These are phyloP conservation scores for Bambusicola thoracicus DNA, from an alignment of 2,113 vertebrate species.

Conservation along the genomic window DNA sequence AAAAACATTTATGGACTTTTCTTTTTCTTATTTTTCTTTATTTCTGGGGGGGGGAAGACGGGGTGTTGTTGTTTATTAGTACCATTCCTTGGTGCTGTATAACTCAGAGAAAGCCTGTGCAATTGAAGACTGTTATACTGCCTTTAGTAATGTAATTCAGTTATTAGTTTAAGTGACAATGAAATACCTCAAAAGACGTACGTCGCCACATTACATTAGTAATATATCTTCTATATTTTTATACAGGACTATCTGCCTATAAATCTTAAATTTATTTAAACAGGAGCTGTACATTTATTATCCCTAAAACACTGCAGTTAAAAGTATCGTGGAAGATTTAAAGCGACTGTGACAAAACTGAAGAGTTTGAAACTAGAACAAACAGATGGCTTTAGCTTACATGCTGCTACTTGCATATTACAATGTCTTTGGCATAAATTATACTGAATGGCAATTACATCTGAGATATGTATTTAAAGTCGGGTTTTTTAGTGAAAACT, in stretches of 20 bases:
- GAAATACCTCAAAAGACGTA: conserved; percentile 49
- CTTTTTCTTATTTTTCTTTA: not conserved
- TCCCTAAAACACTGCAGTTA: not conserved
- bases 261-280: conserved; percentile 53
- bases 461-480: not conserved
- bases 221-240: conserved; percentile 46
- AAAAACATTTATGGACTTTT: not conserved
- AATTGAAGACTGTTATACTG: not conserved
- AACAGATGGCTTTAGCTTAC: conserved; percentile 19
- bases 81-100: not conserved
- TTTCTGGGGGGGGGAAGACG: too few relatives aligned
- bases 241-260: conserved; percentile 1
- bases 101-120: conserved; percentile 29
- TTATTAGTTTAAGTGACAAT: conserved; percentile 64
- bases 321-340: conserved; percentile 11
- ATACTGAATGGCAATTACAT: not conserved
- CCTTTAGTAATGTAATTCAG: conserved; percentile 37
- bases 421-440: not conserved
- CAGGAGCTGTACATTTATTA: conserved; percentile 45
- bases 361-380: conserved; percentile 6
- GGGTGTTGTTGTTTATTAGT: not conserved
- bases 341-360: conserved; percentile 22
- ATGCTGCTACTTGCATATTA: not conserved
- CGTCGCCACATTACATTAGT: conserved; percentile 3
- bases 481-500: not conserved